Evolutionary conservation across 2,888 invertebrate species (phyloP), one percentile per base, ranked within the genome.

Genomic region (Auanema freiburgensis): DNA sequence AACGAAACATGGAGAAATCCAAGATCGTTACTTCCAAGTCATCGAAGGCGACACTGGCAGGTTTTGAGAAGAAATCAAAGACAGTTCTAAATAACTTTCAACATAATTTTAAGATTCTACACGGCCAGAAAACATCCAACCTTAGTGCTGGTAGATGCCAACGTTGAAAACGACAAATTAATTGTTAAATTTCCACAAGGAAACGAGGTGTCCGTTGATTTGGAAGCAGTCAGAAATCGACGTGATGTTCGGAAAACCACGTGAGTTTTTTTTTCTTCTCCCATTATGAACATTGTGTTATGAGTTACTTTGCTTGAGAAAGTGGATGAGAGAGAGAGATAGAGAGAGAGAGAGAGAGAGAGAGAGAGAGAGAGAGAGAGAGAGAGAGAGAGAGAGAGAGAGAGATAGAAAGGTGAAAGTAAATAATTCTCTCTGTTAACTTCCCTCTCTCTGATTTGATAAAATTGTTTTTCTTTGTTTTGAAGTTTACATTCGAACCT

Each of bases 21-120:
- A 58, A 2, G 79, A 79, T 64, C 70, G 79, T 14, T 63, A 72
- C 51, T 79, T 79, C 40, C 55, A 79, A 25, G 67, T 79, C n/a
- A 67, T 77, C 43, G 65, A 79, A 49, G 71, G 69, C 51, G 55
- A 65, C 3, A 64, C 66, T 21, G 74, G 74, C 53, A 33, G 33
- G 33, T 33, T 33, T 8, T 8, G 33, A 33, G 33, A 33, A 33
- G 33, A 33, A 33, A 33, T 33, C 8, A 33, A 33, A 33, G 3
- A 33, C 4, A 33, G 4, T 8, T 33, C 8, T 33, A 33, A 5
- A 33, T 33, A 33, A 33, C 33, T 33, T 33, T 33, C 33, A 33
- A 46, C 21, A 23, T 52, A 4, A 11, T 24, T 8, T 51, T 8
- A 44, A 66, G 66, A 25, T 67, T 71, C 59, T 52, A 52, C 52